phyloP scores from a whole-genome alignment of 2,113 vertebrate genomes.

The Mesoclemmys tuberculata region DNA sequence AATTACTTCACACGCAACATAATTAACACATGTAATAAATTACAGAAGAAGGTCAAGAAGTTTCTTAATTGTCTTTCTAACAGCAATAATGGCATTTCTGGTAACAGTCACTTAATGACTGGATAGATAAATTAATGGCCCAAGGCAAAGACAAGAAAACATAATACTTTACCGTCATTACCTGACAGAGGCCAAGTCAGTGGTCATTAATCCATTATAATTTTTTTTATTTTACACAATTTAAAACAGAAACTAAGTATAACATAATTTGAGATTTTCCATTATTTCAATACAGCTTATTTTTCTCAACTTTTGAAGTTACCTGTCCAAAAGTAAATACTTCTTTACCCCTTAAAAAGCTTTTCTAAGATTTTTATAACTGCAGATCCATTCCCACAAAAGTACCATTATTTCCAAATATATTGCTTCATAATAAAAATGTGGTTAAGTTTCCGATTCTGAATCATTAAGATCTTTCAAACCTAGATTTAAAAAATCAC shows the following conservation, averaged over 20 bases:
- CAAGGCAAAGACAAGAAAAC: neutral
- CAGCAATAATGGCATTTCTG: constrained; percentile 12
- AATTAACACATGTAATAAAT: constrained; percentile 33
- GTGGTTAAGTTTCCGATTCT: neutral
- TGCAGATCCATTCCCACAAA: neutral
- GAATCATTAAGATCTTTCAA: neutral
- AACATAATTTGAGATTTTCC: neutral
- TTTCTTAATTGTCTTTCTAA: constrained; percentile 1
- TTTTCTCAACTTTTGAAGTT: neutral
- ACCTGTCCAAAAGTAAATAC: neutral
- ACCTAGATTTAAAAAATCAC: neutral
- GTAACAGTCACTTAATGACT: neutral
- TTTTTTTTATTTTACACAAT: neutral
- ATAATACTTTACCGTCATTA: constrained; percentile 9
- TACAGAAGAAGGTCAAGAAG: constrained; percentile 8
- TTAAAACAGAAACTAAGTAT: neutral
- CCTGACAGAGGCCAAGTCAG: neutral
- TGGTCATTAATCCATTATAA: neutral
- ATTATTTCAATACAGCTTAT: neutral
- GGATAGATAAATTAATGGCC: neutral
- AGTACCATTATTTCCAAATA: neutral
- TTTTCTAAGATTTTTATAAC: neutral
- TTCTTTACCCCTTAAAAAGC: fast-evolving
- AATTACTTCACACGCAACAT: neutral
- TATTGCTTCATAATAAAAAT: neutral